Percentiles rank a stretch among this genome's conserved stretches.
phyloP scores from a whole-genome alignment of 2,113 vertebrate genomes.

The Chascanopsetta lugubris region DNA sequence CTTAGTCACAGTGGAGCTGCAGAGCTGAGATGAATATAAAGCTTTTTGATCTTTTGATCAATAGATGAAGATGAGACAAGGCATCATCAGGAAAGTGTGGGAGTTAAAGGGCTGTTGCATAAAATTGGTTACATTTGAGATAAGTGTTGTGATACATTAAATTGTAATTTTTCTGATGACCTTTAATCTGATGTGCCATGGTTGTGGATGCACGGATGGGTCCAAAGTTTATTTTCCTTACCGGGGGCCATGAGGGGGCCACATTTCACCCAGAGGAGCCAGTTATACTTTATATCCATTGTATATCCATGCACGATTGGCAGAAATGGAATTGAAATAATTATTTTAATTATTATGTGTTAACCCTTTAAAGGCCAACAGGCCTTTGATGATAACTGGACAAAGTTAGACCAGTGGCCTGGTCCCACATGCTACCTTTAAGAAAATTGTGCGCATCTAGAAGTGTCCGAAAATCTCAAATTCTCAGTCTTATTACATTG shows the following conservation, averaged over 20 bases:
- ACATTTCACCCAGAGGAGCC: no score
- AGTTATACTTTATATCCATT: background rate
- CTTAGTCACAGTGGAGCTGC: constrained; percentile 9
- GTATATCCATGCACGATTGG: background rate
- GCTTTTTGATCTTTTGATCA: constrained; percentile 35
- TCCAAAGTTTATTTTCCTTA: background rate
- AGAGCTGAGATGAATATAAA: constrained; percentile 22
- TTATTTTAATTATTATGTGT: no score
- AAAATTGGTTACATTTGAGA: background rate
- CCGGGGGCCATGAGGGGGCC: background rate
- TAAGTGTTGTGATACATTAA: no score
- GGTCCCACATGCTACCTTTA: no score
- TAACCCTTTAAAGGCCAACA: no score
- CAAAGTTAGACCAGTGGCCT: no score
- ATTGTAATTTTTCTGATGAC: no score
- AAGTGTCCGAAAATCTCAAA: no score
- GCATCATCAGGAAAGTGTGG: constrained; percentile 10
- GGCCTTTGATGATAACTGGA: no score
- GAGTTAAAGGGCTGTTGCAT: background rate
- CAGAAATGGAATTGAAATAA: no score
- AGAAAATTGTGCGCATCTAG: no score
- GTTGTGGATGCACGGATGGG: background rate
- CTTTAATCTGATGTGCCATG: background rate
- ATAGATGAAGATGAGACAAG: constrained; percentile 25
- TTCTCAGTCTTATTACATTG: no score